A percentile compares a stretch with the other conserved stretches of the same genome.
Conservation (phyloP, 2,113 vertebrate genomes). For the Dromas ardeola region DNA sequence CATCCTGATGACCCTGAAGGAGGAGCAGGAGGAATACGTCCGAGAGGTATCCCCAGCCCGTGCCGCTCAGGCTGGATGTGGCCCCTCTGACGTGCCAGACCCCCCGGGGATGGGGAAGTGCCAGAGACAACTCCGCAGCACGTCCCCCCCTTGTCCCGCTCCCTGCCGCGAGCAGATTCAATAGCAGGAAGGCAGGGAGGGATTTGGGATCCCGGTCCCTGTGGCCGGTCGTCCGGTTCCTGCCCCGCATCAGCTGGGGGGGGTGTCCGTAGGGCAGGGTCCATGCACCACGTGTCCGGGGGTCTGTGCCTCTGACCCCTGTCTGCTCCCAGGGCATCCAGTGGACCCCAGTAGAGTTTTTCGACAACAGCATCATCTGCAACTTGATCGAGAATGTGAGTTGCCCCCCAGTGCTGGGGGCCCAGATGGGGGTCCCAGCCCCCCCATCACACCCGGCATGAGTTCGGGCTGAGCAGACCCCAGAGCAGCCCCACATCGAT, state of each 20-base stretch:
- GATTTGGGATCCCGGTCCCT: background rate
- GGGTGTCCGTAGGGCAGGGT: background rate
- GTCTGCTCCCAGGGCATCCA: constrained; percentile 72
- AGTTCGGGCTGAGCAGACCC: background rate
- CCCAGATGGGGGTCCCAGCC: background rate
- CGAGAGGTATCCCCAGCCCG: constrained; percentile 71
- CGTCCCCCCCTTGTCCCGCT: background rate
- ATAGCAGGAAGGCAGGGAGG: constrained; percentile 51
- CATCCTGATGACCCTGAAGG: constrained; percentile 80
- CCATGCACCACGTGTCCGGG: fast-evolving
- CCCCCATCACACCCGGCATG: fast-evolving
- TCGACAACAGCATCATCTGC: constrained; percentile 82
- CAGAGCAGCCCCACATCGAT: fast-evolving
- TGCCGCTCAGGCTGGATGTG: fast-evolving
- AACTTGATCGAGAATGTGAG: constrained; percentile 81
- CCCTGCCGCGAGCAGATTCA: background rate
- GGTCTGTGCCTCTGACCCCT: background rate
- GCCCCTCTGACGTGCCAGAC: background rate
- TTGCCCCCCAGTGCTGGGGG: background rate
- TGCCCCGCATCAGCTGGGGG: background rate
- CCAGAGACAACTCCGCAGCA: fast-evolving
- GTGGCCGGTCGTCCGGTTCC: background rate
- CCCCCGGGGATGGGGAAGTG: background rate
- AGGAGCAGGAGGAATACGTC: constrained; percentile 81
- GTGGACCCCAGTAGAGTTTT: constrained; percentile 77